Conservation (phyloP, 1,140 invertebrate species). For the Berghia stephanieae region DNA sequence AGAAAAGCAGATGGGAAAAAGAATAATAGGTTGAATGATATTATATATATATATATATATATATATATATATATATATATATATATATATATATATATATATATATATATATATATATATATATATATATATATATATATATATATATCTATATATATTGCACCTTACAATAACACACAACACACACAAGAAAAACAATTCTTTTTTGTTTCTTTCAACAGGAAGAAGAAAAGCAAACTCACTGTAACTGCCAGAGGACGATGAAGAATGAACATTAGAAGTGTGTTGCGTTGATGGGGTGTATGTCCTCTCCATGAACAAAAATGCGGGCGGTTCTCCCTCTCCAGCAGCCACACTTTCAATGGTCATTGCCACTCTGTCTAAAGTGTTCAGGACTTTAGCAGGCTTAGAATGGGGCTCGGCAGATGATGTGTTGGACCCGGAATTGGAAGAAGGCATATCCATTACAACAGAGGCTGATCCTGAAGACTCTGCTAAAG, state of each 20-base stretch:
- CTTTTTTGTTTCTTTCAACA: neutral
- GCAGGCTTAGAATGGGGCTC: too few species aligned
- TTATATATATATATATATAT: too few species aligned
- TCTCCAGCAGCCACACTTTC: conserved; percentile 29
- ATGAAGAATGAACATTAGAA: too few species aligned
- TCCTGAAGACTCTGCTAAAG: neutral
- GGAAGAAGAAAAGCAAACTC: conserved; percentile 11
- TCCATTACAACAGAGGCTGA: neutral
- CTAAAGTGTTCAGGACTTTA: conserved; percentile 10
- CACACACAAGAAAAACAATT: neutral
- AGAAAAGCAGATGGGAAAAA: too few species aligned
- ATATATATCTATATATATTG: too few species aligned
- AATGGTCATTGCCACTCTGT: conserved; percentile 25
- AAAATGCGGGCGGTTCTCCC: conserved; percentile 20
- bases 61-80: too few species aligned
- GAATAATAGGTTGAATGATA: too few species aligned
- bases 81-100: too few species aligned
- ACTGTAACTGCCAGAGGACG: conserved; percentile 18
- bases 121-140: too few species aligned
- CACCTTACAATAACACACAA: too few species aligned
- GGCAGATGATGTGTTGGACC: too few species aligned
- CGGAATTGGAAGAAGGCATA: neutral
- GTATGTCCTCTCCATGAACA: neutral
- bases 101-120: too few species aligned
- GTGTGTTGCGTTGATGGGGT: conserved; percentile 2